Base-by-base conservation (phyloP, 2,113 vertebrate species). In the Physeter macrocephalus region DNA sequence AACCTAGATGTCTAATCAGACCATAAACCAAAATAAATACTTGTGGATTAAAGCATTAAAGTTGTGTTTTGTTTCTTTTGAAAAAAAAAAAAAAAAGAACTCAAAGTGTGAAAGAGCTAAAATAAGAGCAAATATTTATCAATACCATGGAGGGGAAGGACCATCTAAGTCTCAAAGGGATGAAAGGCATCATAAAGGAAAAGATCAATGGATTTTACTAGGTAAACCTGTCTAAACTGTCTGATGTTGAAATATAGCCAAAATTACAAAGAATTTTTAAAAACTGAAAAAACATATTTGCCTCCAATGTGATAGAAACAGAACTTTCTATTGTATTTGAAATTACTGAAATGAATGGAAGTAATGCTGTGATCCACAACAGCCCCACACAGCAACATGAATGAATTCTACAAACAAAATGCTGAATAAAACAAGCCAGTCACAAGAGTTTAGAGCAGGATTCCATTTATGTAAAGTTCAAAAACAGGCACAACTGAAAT, bases 21-120 rank as follows among this genome's bases (percentile, higher is more conserved):
- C 49, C 62, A 81, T 85, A 97, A 96, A 85, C 52, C 90, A 96
- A 84, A 97, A 92, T 90, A 96, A 97, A 96, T 29, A 90, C 17
- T 57, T 81, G 54, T 95, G 62, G 52, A 81, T 95, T 94, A 93
- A 64, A 80, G 34, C 4, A 29, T 29, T 96, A 92, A 93, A 85
- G 54, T 29, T 59, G 71, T 74, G 43, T 46, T 61, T 57, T 69
- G 31, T 52, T 25, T 20, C 15, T 4, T 13, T 49, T 12, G 2
- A 46, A 49, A 49, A 39, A 59, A 95, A 84, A n/a, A n/a, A n/a
- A 84, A 67, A 57, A 78, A 90, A 77, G 9, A 80, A 49, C 81
- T 64, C 20, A 52, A 96, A 96, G 29, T 62, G 89, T 87, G 41
- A 80, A 59, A 67, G 87, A 87, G 36, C 69, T 97, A 87, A 92